Evolutionary conservation across 1,140 invertebrate genomes (phyloP), one percentile per base, ranked within the genome.

Genomic region (Hyposmocoma kahamanoa): DNA sequence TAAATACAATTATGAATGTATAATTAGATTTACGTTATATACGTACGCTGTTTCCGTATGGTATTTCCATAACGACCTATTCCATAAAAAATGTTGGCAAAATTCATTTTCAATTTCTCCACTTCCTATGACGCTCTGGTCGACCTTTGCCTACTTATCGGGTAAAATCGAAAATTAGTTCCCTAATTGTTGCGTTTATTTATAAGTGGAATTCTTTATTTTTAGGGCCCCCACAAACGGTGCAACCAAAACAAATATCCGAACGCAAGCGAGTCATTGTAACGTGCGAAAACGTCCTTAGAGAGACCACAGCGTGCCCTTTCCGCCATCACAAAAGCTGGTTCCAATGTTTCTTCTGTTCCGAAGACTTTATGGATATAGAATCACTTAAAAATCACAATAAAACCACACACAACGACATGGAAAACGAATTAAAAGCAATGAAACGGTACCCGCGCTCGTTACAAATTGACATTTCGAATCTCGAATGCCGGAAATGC

Each of bases 271-370:
- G 66, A 3, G 44, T 77, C 1, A 79, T 72, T n/a, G 10, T 71
- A 10, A 83, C 79, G 0, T 77, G 73, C 34, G 54, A 56, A 0
- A 67, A 50, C 1, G 67, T 84, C 2, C 56, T 84, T 0, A 60
- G 50, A 42, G 53, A 73, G 32, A 80, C 80, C 2, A 81, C 73
- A 0, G 80, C 80, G 0, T 84, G 77, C 34, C 80, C 76, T 0
- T 84, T 84, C 54, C 57, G 77, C 15, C 78, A 84, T 38, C 72
- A 78, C 58, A 80, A 73, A 22, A 84, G 80, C 57, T 82, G 78
- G 77, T 84, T 84, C 53, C 70, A 67, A 56, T 84, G 80, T 26
- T 82, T 84, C 51, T 84, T 72, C 51, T 84, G 80, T 45, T 44
- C 50, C 2, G 44, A 78, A 62, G 74, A 76, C 21, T 84, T 81